Evolutionary conservation across 2,113 vertebrate genomes (phyloP).

Genomic region (Anser cygnoides): DNA sequence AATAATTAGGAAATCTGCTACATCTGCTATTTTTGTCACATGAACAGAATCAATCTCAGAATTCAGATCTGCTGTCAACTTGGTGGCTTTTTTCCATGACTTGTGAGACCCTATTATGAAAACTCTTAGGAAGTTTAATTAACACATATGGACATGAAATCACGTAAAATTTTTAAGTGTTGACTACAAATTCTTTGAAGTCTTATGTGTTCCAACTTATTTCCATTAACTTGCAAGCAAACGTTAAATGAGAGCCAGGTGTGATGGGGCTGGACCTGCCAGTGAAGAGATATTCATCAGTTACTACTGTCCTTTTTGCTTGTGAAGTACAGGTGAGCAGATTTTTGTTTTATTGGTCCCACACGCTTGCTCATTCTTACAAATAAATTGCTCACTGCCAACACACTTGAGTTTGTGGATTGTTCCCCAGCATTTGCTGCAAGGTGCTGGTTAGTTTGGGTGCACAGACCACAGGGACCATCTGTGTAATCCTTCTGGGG

Average conservation of each 20-base stretch:
- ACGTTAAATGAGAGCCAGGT: not conserved
- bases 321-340: not conserved
- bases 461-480: not conserved
- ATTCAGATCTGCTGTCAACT: not conserved
- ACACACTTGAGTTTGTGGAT: not conserved
- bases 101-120: not conserved
- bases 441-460: not conserved
- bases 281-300: not conserved
- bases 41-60: not conserved
- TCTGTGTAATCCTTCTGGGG: not conserved
- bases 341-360: not conserved
- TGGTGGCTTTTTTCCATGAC: not conserved
- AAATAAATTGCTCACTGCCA: not conserved
- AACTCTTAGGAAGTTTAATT: not conserved
- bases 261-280: not conserved
- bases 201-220: not conserved
- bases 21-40: not conserved
- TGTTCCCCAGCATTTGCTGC: rapidly evolving
- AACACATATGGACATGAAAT: rapidly evolving
- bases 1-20: not conserved
- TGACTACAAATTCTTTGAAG: not conserved
- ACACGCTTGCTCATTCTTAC: not conserved
- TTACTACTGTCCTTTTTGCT: not conserved
- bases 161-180: not conserved
- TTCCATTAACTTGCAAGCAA: not conserved